Percentiles rank a stretch among this genome's conserved stretches.
Evolutionary conservation across 2,888 invertebrate genomes (phyloP).

Genomic region (Chouioia cunea): DNA sequence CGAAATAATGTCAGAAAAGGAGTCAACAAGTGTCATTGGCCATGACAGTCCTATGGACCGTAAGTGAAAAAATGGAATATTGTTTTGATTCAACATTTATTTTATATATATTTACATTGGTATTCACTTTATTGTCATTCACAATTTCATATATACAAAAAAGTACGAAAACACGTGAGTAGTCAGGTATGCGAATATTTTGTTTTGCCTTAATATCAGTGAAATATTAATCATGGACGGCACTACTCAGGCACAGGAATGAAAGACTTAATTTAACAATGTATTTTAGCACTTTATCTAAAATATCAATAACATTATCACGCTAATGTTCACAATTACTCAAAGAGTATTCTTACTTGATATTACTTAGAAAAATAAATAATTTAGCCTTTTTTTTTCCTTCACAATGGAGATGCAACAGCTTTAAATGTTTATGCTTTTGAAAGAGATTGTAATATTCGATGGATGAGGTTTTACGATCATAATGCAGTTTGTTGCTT

Average conservation of each 20-base stretch:
- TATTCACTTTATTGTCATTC: conserved; percentile 34
- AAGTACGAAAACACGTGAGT: conserved; percentile 19
- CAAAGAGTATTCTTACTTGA: too few species aligned
- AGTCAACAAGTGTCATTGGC: conserved; percentile 31
- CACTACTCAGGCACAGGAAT: conserved; percentile 23
- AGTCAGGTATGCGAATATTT: too few species aligned
- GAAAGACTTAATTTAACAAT: conserved; percentile 13
- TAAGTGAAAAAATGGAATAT: conserved; percentile 33
- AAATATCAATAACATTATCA: conserved; percentile 12
- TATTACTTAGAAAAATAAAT: too few species aligned
- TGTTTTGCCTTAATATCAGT: conserved; percentile 4
- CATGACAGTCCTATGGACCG: conserved; percentile 42
- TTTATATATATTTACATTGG: conserved; percentile 31
- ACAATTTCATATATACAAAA: conserved; percentile 36
- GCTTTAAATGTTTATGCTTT: too few species aligned
- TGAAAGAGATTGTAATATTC: too few species aligned
- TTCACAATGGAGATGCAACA: too few species aligned
- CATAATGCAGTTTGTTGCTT: too few species aligned
- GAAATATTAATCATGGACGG: conserved; percentile 15
- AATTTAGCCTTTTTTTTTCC: too few species aligned
- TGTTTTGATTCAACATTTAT: conserved; percentile 9
- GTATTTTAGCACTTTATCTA: conserved; percentile 12
- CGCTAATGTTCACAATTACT: not conserved
- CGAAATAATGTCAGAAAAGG: conserved; percentile 31
- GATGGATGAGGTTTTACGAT: too few species aligned